Percentiles rank a stretch among this genome's conserved stretches.
Conservation (phyloP, 2,113 vertebrate genomes). For the Dicerorhinus sumatrensis region DNA sequence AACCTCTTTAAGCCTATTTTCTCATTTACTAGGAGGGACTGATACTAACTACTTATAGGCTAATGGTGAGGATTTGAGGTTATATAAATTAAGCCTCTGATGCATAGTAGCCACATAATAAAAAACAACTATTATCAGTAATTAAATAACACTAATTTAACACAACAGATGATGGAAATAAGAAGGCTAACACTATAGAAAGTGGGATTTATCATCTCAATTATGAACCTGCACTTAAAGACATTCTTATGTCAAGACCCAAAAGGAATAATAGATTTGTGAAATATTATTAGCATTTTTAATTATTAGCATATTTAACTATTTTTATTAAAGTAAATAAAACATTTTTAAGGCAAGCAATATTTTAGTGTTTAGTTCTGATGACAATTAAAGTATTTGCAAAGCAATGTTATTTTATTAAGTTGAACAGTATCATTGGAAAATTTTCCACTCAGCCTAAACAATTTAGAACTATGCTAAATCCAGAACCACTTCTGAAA, state of each 20-base stretch:
- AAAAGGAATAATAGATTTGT: slow-evolving; percentile 50
- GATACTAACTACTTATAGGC: not conserved
- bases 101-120: not conserved
- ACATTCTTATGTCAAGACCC: slow-evolving; percentile 46
- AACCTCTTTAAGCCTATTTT: slow-evolving; percentile 40
- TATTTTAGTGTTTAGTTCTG: slow-evolving; percentile 27
- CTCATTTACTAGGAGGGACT: slow-evolving; percentile 34
- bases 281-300: slow-evolving; percentile 60
- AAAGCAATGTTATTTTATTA: slow-evolving; percentile 53
- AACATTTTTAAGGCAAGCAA: slow-evolving; percentile 57
- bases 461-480: slow-evolving; percentile 14
- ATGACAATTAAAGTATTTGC: slow-evolving; percentile 51
- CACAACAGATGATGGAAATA: slow-evolving; percentile 49
- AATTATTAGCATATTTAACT: not conserved
- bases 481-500: slow-evolving; percentile 35
- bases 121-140: slow-evolving; percentile 34
- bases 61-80: slow-evolving; percentile 14
- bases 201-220: slow-evolving; percentile 34
- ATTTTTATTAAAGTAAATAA: slow-evolving; percentile 60
- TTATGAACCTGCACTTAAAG: slow-evolving; percentile 50
- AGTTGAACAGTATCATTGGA: slow-evolving; percentile 29
- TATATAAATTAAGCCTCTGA: slow-evolving; percentile 49
- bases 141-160: slow-evolving; percentile 55
- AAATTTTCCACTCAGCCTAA: slow-evolving; percentile 43
- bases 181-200: slow-evolving; percentile 52